These are phyloP conservation scores for Pachymerium ferrugineum DNA, from an alignment of 2,888 invertebrate genomes.

Conservation along the genomic window DNA sequence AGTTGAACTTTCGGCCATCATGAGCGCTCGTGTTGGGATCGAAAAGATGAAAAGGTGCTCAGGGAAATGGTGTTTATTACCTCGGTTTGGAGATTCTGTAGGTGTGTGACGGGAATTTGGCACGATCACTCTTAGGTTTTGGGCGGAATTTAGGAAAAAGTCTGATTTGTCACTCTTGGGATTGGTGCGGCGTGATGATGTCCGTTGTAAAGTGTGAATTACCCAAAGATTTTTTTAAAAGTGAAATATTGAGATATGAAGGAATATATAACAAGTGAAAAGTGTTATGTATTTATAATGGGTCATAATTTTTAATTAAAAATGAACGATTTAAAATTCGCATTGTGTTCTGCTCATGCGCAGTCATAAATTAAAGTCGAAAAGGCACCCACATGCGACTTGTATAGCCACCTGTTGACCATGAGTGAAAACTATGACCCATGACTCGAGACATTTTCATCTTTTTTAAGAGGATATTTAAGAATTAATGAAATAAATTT, in stretches of 20 bases:
- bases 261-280: too few species aligned
- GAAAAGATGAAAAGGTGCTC: constrained; percentile 15
- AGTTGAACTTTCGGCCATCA: not conserved
- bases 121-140: not conserved
- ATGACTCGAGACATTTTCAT: not conserved
- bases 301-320: not conserved
- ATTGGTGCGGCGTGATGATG: too few species aligned
- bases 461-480: constrained; percentile 14
- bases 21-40: not conserved
- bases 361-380: not conserved
- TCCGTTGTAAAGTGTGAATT: not conserved
- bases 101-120: constrained; percentile 16
- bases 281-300: too few species aligned
- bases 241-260: too few species aligned
- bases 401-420: constrained; percentile 24
- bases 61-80: constrained; percentile 16
- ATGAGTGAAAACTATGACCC: constrained; percentile 17
- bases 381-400: not conserved
- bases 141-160: not conserved
- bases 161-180: not conserved
- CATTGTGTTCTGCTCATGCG: not conserved
- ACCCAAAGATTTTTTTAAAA: not conserved
- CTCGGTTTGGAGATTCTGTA: constrained; percentile 9
- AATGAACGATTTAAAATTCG: not conserved
- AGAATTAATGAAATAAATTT: constrained; percentile 1